Base-by-base conservation (phyloP, 2,888 invertebrate genomes). In the Diachrysia chrysitis region DNA sequence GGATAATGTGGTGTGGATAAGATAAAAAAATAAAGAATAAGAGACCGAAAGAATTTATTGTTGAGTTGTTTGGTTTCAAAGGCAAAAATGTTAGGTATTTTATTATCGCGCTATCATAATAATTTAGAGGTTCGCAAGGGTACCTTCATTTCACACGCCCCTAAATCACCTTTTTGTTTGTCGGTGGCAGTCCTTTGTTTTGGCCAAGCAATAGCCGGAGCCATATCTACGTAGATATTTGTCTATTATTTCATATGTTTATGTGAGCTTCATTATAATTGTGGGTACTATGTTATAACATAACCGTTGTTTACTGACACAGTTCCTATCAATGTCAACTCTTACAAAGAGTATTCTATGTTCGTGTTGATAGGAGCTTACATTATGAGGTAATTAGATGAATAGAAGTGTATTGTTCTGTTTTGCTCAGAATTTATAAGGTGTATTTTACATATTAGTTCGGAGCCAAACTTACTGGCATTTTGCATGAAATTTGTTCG, bases 121-220 rank as follows among this genome's bases (percentile, higher is more conserved):
- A 87, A 87, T 87, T 85, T 85, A 82, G 83, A 83, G 82, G 80
- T 85, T 86, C 76, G 80, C 81, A 82, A 84, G 82, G 81, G 83
- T 86, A 87, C 89, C 87, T 89, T 89, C 86, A 89, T 90, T 89
- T 89, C 85, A 85, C 80, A 86, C 83, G 83, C 83, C 69, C 88
- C 84, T 92, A 92, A 92, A 92, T 92, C 91, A 91, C 82, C 87
- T 89, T 90, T 90, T 90, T 91, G 89, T 90, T 90, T 92, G 90
- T 82, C 78, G 83, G 71, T 89, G 89, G 87, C 89, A 86, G 87
- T 83, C 87, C 88, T 90, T 91, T 92, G 91, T 92, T 89, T 83
- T 78, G 76, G 72, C 70, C 73, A 83, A 85, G 87, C 79, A 83
- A 85, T 85, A 81, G 81, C 84, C 81, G 76, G 70, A 73, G 73